Evolutionary conservation across 1,140 invertebrate genomes (phyloP).

Genomic region (Tribolium madens): DNA sequence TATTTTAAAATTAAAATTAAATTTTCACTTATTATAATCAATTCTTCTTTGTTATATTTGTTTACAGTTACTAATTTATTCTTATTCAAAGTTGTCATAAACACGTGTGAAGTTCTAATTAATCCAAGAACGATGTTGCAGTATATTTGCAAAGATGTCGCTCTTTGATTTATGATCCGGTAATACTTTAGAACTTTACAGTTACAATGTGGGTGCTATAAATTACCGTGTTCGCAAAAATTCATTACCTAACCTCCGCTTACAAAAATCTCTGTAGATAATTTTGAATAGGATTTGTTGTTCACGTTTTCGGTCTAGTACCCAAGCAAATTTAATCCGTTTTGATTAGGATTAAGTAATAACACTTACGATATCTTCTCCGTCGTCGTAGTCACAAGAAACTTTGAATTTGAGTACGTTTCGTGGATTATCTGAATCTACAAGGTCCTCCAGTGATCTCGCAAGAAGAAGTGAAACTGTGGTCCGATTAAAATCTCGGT

Average conservation of each 20-base stretch:
- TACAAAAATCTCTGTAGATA: constrained; percentile 1
- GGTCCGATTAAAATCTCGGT: constrained; percentile 78
- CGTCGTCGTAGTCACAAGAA: constrained; percentile 73
- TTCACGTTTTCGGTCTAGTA: constrained; percentile 7
- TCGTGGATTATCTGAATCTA: constrained; percentile 82
- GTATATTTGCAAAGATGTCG: not conserved
- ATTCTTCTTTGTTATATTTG: not conserved
- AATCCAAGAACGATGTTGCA: not conserved
- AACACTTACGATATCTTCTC: constrained; percentile 71
- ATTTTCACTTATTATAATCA: not conserved
- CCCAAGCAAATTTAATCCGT: not conserved
- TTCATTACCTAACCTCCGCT: not conserved
- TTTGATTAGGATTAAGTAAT: constrained; percentile 1
- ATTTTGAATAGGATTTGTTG: constrained; percentile 2
- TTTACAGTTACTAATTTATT: not conserved
- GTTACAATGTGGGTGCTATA: not conserved
- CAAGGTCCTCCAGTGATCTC: constrained; percentile 81
- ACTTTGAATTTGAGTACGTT: constrained; percentile 87
- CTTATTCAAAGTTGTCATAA: not conserved
- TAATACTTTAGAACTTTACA: not conserved
- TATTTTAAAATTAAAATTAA: too few relatives aligned
- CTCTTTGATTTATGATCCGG: not conserved
- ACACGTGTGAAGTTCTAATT: not conserved
- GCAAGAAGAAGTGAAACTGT: constrained; percentile 79
- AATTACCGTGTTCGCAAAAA: not conserved